Conservation (phyloP, 2,888 invertebrate genomes). For the Augiades crinisus region DNA sequence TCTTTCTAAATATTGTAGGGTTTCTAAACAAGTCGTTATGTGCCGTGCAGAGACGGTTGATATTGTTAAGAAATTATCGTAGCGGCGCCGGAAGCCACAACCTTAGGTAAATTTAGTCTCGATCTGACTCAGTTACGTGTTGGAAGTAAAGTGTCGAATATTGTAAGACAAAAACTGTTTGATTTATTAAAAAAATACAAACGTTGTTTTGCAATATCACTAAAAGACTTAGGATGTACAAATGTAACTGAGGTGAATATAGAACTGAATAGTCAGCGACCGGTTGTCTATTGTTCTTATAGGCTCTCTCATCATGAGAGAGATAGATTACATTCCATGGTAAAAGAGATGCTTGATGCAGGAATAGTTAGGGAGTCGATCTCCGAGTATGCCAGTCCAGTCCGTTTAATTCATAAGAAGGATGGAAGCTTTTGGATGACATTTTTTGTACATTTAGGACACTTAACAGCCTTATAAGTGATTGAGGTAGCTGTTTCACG, state of each 20-base stretch:
- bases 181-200: conserved; percentile 10
- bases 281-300: conserved; percentile 36
- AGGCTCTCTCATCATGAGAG: conserved; percentile 33
- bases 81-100: too few species aligned
- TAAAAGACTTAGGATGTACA: conserved; percentile 29
- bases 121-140: not conserved
- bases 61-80: too few species aligned
- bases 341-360: conserved; percentile 27
- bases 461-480: not conserved
- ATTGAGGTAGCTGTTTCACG: not conserved
- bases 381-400: conserved; percentile 29
- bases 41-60: too few species aligned
- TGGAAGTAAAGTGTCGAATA: conserved; percentile 14
- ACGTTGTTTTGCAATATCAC: conserved; percentile 32
- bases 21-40: too few species aligned
- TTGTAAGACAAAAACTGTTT: conserved; percentile 2
- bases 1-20: too few species aligned
- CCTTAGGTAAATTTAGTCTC: not conserved
- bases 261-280: conserved; percentile 27
- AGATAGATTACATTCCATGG: conserved; percentile 30
- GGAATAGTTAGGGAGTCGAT: conserved; percentile 29
- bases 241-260: conserved; percentile 32
- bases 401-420: conserved; percentile 29
- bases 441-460: not conserved
- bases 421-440: conserved; percentile 15